Conservation (phyloP, 2,113 vertebrate genomes). For the Aphelocoma coerulescens region DNA sequence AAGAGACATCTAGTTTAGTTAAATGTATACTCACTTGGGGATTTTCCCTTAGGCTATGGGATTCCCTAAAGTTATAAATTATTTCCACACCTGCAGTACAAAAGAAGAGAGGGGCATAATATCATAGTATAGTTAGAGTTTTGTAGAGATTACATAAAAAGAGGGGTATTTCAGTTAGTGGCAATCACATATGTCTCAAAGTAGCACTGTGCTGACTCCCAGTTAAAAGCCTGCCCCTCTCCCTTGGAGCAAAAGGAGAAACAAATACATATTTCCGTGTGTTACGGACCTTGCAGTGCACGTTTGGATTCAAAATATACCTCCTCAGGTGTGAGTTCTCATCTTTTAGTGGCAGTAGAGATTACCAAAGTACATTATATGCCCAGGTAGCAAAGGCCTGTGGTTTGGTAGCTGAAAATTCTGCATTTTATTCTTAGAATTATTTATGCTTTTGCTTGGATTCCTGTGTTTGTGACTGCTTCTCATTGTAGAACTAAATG, state of each 20-base stretch:
- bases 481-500: neutral
- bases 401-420: neutral
- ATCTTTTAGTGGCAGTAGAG: neutral
- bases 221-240: neutral
- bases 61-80: slow-evolving; percentile 7
- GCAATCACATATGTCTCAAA: neutral
- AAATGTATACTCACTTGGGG: neutral
- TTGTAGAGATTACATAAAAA: neutral
- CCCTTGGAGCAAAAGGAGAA: neutral
- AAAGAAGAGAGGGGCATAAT: neutral
- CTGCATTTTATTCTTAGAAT: neutral
- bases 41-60: neutral
- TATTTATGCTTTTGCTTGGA: neutral
- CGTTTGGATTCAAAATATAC: neutral
- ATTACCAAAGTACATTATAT: neutral
- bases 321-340: neutral
- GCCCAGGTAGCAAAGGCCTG: neutral
- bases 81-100: neutral
- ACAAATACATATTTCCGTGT: neutral
- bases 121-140: neutral
- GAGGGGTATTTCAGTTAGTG: neutral
- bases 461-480: neutral
- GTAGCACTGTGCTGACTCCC: neutral
- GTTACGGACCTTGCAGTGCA: neutral
- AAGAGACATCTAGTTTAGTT: neutral